Conservation (phyloP, 2,797 vertebrate genomes). For the Chromis chromis region DNA sequence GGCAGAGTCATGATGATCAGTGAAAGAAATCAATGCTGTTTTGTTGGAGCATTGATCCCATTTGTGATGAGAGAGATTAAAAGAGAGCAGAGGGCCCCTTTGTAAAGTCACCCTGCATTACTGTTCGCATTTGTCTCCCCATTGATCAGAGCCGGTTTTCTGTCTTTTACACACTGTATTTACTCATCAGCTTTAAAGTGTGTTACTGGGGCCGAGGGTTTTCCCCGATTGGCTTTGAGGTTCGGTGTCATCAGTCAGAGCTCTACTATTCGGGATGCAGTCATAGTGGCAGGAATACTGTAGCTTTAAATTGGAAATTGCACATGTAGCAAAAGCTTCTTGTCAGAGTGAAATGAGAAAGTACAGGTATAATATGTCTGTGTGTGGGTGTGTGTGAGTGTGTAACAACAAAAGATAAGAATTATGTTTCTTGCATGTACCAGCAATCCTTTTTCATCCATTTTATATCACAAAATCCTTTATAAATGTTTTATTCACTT, state of each 20-base stretch:
- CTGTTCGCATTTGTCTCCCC: conserved; percentile 64
- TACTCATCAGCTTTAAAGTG: conserved; percentile 34
- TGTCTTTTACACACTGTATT: conserved; percentile 58
- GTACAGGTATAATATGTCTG: background rate
- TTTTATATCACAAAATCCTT: conserved; percentile 7
- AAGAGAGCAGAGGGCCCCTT: conserved; percentile 57
- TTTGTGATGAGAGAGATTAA: conserved; percentile 64
- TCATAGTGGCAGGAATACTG: background rate
- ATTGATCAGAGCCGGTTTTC: conserved; percentile 63
- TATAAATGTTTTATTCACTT: background rate
- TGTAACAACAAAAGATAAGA: background rate
- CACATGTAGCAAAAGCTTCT: background rate
- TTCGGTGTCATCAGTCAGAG: conserved; percentile 22
- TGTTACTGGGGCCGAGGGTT: conserved; percentile 12
- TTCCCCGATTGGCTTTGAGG: conserved; percentile 19
- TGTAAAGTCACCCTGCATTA: conserved; percentile 64
- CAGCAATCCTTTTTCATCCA: background rate
- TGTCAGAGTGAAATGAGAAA: background rate
- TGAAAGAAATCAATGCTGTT: conserved; percentile 71
- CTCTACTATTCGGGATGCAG: background rate
- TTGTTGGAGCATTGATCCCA: conserved; percentile 75
- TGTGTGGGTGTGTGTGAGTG: conserved; percentile 2
- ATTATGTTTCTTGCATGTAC: background rate
- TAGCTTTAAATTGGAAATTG: background rate
- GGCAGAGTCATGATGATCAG: conserved; percentile 67